Percentiles rank a stretch among this genome's conserved stretches.
Evolutionary conservation across 1,140 invertebrate species (phyloP).

Genomic region (Hyphantria cunea): DNA sequence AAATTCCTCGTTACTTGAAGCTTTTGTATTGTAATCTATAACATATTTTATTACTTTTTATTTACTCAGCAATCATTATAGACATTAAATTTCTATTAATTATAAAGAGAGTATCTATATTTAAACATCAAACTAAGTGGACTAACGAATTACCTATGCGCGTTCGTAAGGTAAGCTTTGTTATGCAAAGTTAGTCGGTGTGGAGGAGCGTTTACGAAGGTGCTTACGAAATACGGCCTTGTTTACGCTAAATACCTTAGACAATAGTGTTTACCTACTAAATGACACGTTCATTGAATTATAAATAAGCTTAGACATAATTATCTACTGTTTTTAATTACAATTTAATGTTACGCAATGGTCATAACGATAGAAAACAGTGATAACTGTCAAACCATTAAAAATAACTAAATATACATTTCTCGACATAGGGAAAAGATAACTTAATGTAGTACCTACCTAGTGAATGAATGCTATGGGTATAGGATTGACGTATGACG

Average conservation of each 20-base stretch:
- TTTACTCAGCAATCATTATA: no score
- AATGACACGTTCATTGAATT: conserved; percentile 38
- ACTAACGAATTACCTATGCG: conserved; percentile 22
- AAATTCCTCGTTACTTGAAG: no score
- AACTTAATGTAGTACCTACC: no score
- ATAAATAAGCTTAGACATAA: conserved; percentile 32
- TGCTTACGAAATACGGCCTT: conserved; percentile 42
- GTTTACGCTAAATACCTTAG: conserved; percentile 31
- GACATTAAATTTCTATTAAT: no score
- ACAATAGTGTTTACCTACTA: conserved; percentile 30
- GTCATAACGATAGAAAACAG: background rate
- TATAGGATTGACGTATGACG: no score
- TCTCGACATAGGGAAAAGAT: no score
- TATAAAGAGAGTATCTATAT: conserved; percentile 2
- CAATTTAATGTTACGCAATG: background rate
- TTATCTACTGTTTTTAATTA: conserved; percentile 34
- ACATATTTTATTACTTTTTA: no score
- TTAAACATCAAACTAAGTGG: conserved; percentile 20
- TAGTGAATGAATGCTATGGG: no score
- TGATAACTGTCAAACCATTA: no score
- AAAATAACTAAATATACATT: no score
- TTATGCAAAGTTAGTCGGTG: conserved; percentile 29
- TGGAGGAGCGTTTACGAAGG: conserved; percentile 29
- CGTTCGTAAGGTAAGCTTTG: conserved; percentile 9
- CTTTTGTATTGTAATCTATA: no score